These are phyloP conservation scores for Petroica traversi DNA, from an alignment of 2,113 vertebrate species.

Conservation along the genomic window DNA sequence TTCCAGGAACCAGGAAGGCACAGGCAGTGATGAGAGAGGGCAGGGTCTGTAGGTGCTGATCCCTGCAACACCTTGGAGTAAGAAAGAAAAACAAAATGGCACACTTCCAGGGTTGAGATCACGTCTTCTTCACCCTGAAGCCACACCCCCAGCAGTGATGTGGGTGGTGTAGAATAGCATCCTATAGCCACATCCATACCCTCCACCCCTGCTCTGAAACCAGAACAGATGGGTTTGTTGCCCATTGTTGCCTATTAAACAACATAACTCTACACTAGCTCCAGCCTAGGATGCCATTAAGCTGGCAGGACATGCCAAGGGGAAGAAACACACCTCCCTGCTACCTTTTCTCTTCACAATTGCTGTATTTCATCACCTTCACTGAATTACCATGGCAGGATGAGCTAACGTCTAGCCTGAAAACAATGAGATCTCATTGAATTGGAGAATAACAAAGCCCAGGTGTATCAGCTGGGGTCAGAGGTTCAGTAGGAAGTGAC, in stretches of 20 bases:
- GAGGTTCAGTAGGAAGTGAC: neutral
- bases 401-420: neutral
- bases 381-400: neutral
- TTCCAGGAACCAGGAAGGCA: fast-evolving
- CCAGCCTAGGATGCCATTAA: neutral
- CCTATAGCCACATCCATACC: fast-evolving
- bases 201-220: fast-evolving
- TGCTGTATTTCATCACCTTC: neutral
- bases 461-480: neutral
- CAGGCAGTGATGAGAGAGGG: neutral
- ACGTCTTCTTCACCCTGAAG: neutral
- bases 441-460: neutral
- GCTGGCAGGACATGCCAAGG: neutral
- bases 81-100: neutral
- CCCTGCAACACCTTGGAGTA: neutral
- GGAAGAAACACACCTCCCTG: neutral
- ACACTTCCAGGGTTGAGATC: neutral
- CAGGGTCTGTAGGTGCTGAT: neutral
- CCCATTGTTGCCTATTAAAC: neutral
- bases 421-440: neutral
- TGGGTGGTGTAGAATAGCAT: neutral
- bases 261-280: neutral
- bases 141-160: fast-evolving
- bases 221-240: neutral
- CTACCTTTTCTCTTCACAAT: neutral